phyloP scores from a whole-genome alignment of 2,113 vertebrate genomes.

The Oryzias curvinotus region DNA sequence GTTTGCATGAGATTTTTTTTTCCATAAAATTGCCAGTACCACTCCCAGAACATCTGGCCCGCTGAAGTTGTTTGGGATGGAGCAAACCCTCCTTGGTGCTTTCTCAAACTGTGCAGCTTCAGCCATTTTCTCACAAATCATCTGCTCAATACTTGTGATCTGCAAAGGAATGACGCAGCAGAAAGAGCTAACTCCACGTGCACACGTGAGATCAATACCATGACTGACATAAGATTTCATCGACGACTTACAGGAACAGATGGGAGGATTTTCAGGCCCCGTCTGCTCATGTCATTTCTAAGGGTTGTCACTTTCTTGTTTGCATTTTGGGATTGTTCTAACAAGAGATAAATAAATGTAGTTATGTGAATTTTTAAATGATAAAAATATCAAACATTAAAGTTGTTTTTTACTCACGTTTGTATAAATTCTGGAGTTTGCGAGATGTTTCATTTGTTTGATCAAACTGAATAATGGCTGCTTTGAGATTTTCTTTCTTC shows the following conservation, averaged over 20 bases:
- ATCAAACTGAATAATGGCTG: slow-evolving; percentile 69
- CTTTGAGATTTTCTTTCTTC: slow-evolving; percentile 80
- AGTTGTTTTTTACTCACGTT: slow-evolving; percentile 63
- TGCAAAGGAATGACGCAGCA: slow-evolving; percentile 40
- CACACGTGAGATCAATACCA: no score
- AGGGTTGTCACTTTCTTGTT: slow-evolving; percentile 70
- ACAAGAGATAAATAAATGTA: neutral
- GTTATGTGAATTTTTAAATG: no score
- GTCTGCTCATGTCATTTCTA: slow-evolving; percentile 69
- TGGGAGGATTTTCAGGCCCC: slow-evolving; percentile 65
- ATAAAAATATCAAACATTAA: neutral
- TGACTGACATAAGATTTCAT: no score
- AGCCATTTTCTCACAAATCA: slow-evolving; percentile 69
- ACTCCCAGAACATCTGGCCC: slow-evolving; percentile 87
- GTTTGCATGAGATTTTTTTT: no score
- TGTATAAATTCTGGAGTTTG: slow-evolving; percentile 74
- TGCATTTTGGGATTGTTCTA: slow-evolving; percentile 72
- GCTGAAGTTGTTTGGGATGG: slow-evolving; percentile 76
- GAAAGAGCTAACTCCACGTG: neutral
- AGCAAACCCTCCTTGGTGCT: slow-evolving; percentile 78
- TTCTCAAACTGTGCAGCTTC: slow-evolving; percentile 71
- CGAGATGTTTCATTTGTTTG: slow-evolving; percentile 65
- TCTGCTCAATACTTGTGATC: slow-evolving; percentile 72
- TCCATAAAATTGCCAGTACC: slow-evolving; percentile 65
- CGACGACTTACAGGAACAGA: slow-evolving; percentile 68